Evolutionary conservation across 1,140 invertebrate genomes (phyloP).

Genomic region (Chionoecetes opilio): DNA sequence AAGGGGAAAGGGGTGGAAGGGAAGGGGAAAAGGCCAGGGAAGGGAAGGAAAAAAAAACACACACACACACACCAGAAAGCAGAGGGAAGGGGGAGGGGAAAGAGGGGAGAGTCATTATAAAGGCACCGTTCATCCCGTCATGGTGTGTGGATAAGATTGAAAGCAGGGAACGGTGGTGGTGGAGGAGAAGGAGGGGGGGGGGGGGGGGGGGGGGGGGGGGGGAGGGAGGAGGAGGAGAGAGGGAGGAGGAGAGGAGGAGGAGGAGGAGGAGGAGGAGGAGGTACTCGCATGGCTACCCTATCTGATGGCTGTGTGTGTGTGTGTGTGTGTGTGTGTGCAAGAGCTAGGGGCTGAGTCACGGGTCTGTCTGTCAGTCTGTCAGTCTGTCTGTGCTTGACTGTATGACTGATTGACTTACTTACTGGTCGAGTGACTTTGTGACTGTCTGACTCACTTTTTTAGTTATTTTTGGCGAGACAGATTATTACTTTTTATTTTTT

Average conservation of each 20-base stretch:
- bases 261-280: not conserved
- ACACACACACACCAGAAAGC: too few species aligned
- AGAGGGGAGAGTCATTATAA: not conserved
- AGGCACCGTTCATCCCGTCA: not conserved
- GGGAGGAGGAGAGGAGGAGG: too few species aligned
- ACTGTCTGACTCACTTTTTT: not conserved
- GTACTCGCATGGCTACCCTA: not conserved
- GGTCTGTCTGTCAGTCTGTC: too few species aligned
- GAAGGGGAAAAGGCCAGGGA: not conserved
- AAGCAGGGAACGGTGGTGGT: slow-evolving; percentile 18
- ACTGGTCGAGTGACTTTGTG: not conserved
- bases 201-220: too few species aligned
- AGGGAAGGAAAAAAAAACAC: not conserved
- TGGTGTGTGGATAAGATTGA: too few species aligned
- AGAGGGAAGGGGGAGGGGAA: not conserved
- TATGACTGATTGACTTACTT: not conserved
- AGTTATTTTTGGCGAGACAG: not conserved
- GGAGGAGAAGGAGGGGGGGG: not conserved
- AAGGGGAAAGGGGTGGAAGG: not conserved
- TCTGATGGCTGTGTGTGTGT: not conserved
- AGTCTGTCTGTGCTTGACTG: not conserved
- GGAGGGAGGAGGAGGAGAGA: too few species aligned
- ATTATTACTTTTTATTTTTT: not conserved
- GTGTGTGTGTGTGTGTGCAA: too few species aligned
- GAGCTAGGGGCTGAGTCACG: too few species aligned